Conservation (phyloP, 2,113 vertebrate genomes). For the Chamaetylas fuelleborni region DNA sequence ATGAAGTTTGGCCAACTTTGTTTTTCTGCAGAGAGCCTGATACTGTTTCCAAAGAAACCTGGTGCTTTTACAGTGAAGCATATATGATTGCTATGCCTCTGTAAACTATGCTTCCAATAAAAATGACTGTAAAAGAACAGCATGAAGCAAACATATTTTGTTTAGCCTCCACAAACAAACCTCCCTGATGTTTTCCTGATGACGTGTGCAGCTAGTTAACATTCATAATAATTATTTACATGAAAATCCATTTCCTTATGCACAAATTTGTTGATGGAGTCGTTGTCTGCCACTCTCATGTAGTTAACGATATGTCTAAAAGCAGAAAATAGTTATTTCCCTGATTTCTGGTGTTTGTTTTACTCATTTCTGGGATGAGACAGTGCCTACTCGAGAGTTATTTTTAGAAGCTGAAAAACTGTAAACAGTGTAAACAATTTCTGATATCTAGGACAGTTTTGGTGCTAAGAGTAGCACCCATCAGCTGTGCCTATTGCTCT, state of each 20-base stretch:
- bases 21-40: neutral
- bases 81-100: neutral
- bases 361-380: neutral
- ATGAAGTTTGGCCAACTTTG: neutral
- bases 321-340: neutral
- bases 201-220: neutral
- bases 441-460: neutral
- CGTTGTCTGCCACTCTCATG: neutral
- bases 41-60: neutral
- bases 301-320: neutral
- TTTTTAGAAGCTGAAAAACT: neutral
- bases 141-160: neutral
- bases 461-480: neutral
- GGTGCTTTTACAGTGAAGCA: neutral
- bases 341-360: neutral
- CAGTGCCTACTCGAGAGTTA: neutral
- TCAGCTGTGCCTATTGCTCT: neutral
- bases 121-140: neutral
- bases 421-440: neutral
- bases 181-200: neutral
- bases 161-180: neutral
- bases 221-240: neutral
- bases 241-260: neutral
- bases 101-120: neutral
- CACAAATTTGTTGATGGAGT: neutral